phyloP scores from a whole-genome alignment of 1,140 invertebrate genomes.

The Holotrichia oblita region DNA sequence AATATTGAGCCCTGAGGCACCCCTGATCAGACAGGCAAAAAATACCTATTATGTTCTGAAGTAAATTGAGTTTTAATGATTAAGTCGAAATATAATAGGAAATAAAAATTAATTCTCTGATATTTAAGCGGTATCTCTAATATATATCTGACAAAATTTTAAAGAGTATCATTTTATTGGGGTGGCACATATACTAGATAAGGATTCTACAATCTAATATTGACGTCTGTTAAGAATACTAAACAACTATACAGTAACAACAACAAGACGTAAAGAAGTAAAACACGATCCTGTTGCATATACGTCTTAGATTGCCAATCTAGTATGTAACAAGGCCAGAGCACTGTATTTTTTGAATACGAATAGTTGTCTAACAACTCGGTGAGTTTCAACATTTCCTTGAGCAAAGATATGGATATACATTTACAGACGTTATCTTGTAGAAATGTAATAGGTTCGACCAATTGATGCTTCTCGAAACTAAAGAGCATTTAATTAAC shows the following conservation, averaged over 20 bases:
- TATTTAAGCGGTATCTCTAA: too few species aligned
- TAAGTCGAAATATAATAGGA: too few species aligned
- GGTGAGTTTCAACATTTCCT: slow-evolving; percentile 23
- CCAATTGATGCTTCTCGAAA: slow-evolving; percentile 28
- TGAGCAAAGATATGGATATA: slow-evolving; percentile 27
- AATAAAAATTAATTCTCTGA: too few species aligned
- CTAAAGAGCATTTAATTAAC: slow-evolving; percentile 9
- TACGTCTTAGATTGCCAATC: slow-evolving; percentile 18
- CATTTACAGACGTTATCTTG: slow-evolving; percentile 35
- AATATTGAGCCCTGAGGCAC: too few species aligned
- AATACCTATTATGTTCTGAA: too few species aligned
- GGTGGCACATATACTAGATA: too few species aligned
- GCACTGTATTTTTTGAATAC: slow-evolving; percentile 19
- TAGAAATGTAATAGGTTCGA: slow-evolving; percentile 24
- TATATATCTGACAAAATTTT: too few species aligned
- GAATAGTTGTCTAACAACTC: slow-evolving; percentile 26
- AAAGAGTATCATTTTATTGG: too few species aligned
- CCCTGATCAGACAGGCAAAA: too few species aligned
- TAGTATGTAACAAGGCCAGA: slow-evolving; percentile 29
- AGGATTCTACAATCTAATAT: too few species aligned
- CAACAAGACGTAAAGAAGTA: background rate
- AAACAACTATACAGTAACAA: background rate
- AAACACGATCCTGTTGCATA: slow-evolving; percentile 17
- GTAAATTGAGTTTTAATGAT: too few species aligned
- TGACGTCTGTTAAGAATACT: too few species aligned